A percentile compares a stretch with the other conserved stretches of the same genome.
These are phyloP conservation scores for Litocranius walleri DNA, from an alignment of 2,113 vertebrate species.

Conservation along the genomic window DNA sequence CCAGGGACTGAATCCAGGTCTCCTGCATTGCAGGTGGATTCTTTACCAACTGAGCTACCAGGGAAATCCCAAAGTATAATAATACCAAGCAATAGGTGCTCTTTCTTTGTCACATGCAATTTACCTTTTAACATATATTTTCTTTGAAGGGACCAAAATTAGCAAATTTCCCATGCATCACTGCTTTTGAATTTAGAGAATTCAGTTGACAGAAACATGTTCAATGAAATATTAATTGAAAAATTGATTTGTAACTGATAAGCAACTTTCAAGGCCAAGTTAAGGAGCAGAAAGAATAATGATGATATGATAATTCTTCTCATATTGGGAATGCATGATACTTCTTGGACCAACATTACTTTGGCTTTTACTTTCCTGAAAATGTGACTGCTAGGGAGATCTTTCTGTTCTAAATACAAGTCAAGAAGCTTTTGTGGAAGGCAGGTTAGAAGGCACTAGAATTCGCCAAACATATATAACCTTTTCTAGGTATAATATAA, in stretches of 20 bases:
- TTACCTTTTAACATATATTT: conserved; percentile 20
- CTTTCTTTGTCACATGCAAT: not conserved
- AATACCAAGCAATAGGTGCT: not conserved
- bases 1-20: not conserved
- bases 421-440: not conserved
- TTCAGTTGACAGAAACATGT: conserved; percentile 7
- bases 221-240: conserved; percentile 11
- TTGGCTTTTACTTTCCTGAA: conserved; percentile 51
- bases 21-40: not conserved
- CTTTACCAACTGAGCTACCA: not conserved
- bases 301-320: conserved; percentile 19
- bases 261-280: conserved; percentile 34
- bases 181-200: conserved; percentile 9
- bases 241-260: conserved; percentile 3
- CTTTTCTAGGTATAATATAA: not conserved
- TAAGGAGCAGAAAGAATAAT: conserved; percentile 40
- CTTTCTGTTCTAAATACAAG: conserved; percentile 44
- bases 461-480: conserved; percentile 22
- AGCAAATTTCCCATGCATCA: not conserved
- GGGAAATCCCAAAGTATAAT: not conserved
- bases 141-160: not conserved
- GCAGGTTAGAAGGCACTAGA: not conserved
- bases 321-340: conserved; percentile 15
- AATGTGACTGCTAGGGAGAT: conserved; percentile 50
- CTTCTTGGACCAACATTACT: not conserved